Evolutionary conservation across 2,113 vertebrate genomes (phyloP), one percentile per base, ranked within the genome.

Genomic region (Budorcas taxicolor): DNA sequence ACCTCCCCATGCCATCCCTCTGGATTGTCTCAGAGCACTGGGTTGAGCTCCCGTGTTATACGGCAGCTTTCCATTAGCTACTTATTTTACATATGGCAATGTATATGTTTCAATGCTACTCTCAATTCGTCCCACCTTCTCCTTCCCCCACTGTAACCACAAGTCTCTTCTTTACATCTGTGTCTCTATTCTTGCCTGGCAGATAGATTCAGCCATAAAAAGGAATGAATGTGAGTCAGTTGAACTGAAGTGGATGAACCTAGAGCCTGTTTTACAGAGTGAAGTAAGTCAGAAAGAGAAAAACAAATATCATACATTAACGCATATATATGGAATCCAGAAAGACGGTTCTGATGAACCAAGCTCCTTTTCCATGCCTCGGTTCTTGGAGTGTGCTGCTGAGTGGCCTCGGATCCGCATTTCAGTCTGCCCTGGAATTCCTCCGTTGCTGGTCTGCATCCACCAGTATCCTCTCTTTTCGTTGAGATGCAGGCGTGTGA

Each of bases 381-480:
- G 6, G 8, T 52, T 40, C 90, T 90, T 62, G 36, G 74, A 16
- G 58, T 84, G 92, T 92, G 14, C 17, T 11, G 43, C 45, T 36
- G 31, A 87, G 57, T 45, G 60, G 50, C 23, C 74, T 71, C 2
- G 4, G 45, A 81, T 64, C 92, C 58, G 90, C 91, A 3, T 87
- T 23, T 87, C 4, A 31, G 1, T 14, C 93, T 10, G 2, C 4
- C 0, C 17, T 27, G 55, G 92, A 86, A 55, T 91, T 81, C 91
- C 84, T 96, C 45, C 36, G 2, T 0, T 0, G 0, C 74, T 82
- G 23, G 29, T 83, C 57, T n/a, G 15, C 80, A 27, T 11, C 87
- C 3, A 92, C 27, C 31, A 7, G 57, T 43, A 0, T 47, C 31
- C 9, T 27, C 86, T 53, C 74, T 43, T 21, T n/a, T 45, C 8